These are phyloP conservation scores for Etheostoma spectabile DNA, from an alignment of 2,113 vertebrate genomes.

Conservation along the genomic window DNA sequence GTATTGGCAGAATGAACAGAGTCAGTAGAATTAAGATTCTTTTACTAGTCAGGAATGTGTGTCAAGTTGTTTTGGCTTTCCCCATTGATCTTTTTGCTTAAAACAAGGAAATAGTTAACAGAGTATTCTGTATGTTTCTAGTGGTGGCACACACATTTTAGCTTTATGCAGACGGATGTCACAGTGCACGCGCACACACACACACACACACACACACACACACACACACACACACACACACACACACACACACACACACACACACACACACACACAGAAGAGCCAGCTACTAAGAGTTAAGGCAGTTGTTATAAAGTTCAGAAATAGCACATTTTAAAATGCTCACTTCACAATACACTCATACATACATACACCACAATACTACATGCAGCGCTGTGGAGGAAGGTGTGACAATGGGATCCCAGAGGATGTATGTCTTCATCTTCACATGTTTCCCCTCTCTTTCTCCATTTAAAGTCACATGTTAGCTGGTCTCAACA, in stretches of 20 bases:
- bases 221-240: not conserved
- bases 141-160: not conserved
- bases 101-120: not conserved
- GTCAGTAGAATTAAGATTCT: too few species aligned
- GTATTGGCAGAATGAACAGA: too few species aligned
- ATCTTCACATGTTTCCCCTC: too few species aligned
- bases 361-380: not conserved
- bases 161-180: not conserved
- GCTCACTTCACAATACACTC: not conserved
- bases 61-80: not conserved
- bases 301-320: not conserved
- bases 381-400: too few species aligned
- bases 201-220: not conserved
- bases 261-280: too few species aligned
- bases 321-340: constrained; percentile 1
- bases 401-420: too few species aligned
- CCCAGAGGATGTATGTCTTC: too few species aligned
- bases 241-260: too few species aligned
- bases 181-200: not conserved
- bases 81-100: not conserved
- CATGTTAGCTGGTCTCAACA: too few species aligned
- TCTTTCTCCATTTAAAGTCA: too few species aligned
- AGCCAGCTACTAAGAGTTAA: not conserved
- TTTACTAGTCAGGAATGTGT: not conserved
- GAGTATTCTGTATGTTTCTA: constrained; percentile 8